A percentile compares a stretch with the other conserved stretches of the same genome.
Evolutionary conservation across 2,797 vertebrate genomes (phyloP).

Genomic region (Ctenopoma kingsleyae): DNA sequence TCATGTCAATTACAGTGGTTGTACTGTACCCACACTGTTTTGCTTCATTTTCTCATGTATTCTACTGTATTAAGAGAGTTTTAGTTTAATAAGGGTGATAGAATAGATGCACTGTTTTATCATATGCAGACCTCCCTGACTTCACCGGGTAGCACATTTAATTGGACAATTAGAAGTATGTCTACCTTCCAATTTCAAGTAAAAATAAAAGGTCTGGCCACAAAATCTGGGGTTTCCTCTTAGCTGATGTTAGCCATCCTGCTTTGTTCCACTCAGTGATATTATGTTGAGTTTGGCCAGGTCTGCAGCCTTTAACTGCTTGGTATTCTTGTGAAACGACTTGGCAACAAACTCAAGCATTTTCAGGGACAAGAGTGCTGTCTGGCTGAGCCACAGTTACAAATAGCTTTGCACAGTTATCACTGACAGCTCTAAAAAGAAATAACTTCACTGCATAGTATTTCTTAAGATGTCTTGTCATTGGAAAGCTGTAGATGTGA

Average conservation of each 20-base stretch:
- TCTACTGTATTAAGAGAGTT: not conserved
- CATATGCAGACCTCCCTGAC: conserved; percentile 46
- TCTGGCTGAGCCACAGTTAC: conserved; percentile 48
- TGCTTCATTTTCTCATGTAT: not conserved
- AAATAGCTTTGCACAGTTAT: conserved; percentile 44
- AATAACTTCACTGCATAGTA: conserved; percentile 6
- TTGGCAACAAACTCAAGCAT: conserved; percentile 53
- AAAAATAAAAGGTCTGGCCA: conserved; percentile 37
- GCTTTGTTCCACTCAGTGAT: conserved; percentile 33
- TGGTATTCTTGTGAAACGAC: conserved; percentile 55
- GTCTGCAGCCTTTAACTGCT: conserved; percentile 42
- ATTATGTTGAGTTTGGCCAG: conserved; percentile 44
- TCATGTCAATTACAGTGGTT: conserved; percentile 21
- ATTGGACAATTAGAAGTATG: conserved; percentile 46
- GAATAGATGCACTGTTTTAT: not conserved
- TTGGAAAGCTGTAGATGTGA: conserved; percentile 8
- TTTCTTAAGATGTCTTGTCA: not conserved
- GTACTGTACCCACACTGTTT: conserved; percentile 22
- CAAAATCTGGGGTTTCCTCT: conserved; percentile 29
- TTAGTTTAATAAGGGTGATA: not conserved
- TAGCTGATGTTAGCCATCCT: conserved; percentile 43
- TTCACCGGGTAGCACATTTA: conserved; percentile 51
- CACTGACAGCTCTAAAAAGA: conserved; percentile 22
- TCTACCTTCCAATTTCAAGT: conserved; percentile 40
- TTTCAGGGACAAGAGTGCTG: conserved; percentile 44